Evolutionary conservation across 2,888 invertebrate genomes (phyloP).

Genomic region (Tetragonisca angustula): DNA sequence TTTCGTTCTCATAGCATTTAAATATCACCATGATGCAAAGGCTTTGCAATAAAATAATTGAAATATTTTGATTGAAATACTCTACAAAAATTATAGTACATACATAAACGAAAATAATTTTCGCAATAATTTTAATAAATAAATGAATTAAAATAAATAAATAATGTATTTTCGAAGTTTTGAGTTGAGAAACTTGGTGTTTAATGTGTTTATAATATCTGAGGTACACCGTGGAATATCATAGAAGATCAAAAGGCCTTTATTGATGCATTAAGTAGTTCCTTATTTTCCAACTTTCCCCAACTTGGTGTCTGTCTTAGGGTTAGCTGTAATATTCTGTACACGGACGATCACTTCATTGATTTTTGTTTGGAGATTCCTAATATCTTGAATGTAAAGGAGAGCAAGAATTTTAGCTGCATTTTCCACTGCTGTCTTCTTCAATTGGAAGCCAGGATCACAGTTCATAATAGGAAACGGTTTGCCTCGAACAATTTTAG

Average conservation of each 20-base stretch:
- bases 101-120: not conserved
- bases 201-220: not conserved
- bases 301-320: constrained; percentile 96
- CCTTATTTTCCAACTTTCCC: constrained; percentile 93
- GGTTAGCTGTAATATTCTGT: constrained; percentile 97
- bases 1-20: not conserved
- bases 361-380: constrained; percentile 95
- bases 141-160: not conserved
- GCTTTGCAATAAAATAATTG: not conserved
- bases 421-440: constrained; percentile 88
- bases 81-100: not conserved
- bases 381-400: constrained; percentile 92
- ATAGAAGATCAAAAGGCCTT: not conserved
- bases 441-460: constrained; percentile 88
- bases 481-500: constrained; percentile 86
- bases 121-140: not conserved
- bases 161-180: not conserved
- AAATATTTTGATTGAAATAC: not conserved
- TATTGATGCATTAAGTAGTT: not conserved
- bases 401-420: constrained; percentile 92
- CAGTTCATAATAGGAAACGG: constrained; percentile 89
- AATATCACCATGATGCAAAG: not conserved
- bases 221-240: not conserved
- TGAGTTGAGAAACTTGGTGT: not conserved
- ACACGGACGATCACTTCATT: constrained; percentile 97